Evolutionary conservation across 2,888 invertebrate genomes (phyloP).

Genomic region (Drosophila pegasa): DNA sequence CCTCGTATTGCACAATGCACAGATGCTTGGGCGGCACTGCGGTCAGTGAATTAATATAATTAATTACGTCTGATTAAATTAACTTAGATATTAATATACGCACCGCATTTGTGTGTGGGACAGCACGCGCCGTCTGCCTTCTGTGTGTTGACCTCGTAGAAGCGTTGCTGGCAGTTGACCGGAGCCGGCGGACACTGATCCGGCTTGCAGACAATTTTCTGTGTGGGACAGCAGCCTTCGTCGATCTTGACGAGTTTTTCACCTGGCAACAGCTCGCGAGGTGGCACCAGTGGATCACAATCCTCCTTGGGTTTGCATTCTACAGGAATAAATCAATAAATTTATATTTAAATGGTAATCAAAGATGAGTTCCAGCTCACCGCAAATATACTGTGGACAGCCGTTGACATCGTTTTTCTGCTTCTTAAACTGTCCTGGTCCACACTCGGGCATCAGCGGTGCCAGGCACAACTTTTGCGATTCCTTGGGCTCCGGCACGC

Average conservation of each 20-base stretch:
- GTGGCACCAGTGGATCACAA: constrained; percentile 86
- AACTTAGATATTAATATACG: constrained; percentile 52
- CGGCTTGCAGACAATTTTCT: constrained; percentile 87
- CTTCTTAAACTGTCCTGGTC: constrained; percentile 89
- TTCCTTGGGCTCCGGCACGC: constrained; percentile 87
- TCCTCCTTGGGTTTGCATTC: constrained; percentile 91
- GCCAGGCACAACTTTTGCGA: constrained; percentile 86
- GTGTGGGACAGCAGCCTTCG: constrained; percentile 90
- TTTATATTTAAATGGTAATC: not conserved
- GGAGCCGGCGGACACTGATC: constrained; percentile 88
- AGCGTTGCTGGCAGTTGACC: constrained; percentile 85
- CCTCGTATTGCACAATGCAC: constrained; percentile 82
- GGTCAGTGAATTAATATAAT: not conserved
- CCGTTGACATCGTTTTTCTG: constrained; percentile 88
- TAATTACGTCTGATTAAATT: not conserved
- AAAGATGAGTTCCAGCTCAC: constrained; percentile 81
- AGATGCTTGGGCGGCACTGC: constrained; percentile 81
- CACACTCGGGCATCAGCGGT: constrained; percentile 89
- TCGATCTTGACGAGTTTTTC: constrained; percentile 87
- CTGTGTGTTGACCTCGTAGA: constrained; percentile 85
- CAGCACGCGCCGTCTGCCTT: constrained; percentile 87
- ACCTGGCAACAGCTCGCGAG: constrained; percentile 87
- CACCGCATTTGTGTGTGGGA: constrained; percentile 88
- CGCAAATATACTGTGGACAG: constrained; percentile 91
- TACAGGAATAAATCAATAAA: constrained; percentile 68